These are phyloP conservation scores for Chiloscyllium punctatum DNA, from an alignment of 2,797 vertebrate genomes.

Conservation along the genomic window DNA sequence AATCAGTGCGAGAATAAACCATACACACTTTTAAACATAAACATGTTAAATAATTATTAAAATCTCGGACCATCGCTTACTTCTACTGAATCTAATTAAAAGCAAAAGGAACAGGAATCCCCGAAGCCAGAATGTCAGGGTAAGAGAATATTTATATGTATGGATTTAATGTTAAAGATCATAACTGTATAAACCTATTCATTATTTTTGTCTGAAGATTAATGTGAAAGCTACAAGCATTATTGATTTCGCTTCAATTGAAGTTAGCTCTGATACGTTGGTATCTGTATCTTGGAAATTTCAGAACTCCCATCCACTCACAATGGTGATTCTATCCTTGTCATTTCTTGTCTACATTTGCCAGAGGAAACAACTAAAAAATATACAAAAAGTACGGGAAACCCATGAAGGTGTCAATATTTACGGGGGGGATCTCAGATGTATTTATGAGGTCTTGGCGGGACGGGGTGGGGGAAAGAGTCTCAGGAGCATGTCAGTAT, in stretches of 20 bases:
- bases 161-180: not conserved
- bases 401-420: not conserved
- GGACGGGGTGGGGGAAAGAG: no score
- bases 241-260: not conserved
- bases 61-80: not conserved
- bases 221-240: not conserved
- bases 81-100: not conserved
- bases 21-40: not conserved
- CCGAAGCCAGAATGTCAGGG: not conserved
- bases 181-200: not conserved
- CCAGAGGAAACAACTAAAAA: not conserved
- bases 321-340: not conserved
- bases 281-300: not conserved
- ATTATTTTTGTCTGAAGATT: not conserved
- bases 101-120: no score
- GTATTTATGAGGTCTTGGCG: not conserved
- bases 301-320: not conserved
- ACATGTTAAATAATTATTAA: not conserved
- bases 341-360: not conserved
- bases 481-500: not conserved
- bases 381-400: no score
- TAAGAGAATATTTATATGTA: not conserved
- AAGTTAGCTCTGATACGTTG: not conserved
- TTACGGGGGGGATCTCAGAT: not conserved
- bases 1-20: not conserved